Evolutionary conservation across 2,113 vertebrate genomes (phyloP).

Genomic region (Chauna torquata): DNA sequence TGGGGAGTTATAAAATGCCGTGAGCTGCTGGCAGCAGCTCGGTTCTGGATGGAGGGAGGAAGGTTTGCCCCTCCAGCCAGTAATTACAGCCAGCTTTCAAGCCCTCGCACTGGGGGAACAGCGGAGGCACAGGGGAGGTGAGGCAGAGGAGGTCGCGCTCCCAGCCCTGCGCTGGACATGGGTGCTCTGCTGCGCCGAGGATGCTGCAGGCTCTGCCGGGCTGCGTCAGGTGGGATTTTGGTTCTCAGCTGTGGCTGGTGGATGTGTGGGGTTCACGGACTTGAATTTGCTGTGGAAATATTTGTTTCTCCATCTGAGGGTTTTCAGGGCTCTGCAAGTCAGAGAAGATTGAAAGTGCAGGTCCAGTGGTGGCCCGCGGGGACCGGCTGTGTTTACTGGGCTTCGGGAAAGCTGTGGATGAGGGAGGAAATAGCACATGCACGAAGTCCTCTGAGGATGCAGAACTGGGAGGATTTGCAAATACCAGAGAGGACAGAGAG

Average conservation of each 20-base stretch:
- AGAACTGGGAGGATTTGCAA: conserved; percentile 36
- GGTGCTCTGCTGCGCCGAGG: background rate
- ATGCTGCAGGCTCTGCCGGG: rapidly evolving
- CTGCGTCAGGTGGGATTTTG: background rate
- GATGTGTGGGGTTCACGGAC: rapidly evolving
- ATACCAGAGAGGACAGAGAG: conserved; percentile 64
- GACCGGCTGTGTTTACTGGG: background rate
- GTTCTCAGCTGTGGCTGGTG: rapidly evolving
- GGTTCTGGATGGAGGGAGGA: background rate
- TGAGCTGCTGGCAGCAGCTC: background rate
- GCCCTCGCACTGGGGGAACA: no score
- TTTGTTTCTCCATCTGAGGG: background rate
- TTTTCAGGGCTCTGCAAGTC: background rate
- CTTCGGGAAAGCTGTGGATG: background rate
- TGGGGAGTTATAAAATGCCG: background rate
- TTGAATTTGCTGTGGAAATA: background rate
- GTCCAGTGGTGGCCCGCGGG: background rate
- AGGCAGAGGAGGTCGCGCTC: background rate
- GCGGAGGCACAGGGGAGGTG: background rate
- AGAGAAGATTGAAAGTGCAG: background rate
- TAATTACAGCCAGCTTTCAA: background rate
- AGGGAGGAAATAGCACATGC: conserved; percentile 48
- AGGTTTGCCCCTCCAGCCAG: background rate
- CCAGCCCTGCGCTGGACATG: rapidly evolving
- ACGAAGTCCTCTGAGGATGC: conserved; percentile 16